A percentile compares a stretch with the other conserved stretches of the same genome.
Evolutionary conservation across 2,113 vertebrate species (phyloP).

Genomic region (Fregetta grallaria): DNA sequence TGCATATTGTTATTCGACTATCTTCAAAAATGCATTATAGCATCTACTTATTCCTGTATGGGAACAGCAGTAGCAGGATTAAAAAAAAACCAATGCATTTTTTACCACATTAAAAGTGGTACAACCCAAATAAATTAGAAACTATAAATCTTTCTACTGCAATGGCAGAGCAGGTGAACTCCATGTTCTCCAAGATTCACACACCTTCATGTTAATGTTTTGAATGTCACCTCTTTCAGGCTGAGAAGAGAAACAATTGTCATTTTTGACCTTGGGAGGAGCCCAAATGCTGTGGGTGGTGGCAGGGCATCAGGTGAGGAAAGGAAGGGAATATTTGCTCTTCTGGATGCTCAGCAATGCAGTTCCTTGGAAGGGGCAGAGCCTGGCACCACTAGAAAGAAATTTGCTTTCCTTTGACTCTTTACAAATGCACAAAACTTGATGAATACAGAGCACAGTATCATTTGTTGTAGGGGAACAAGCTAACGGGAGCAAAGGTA

Average conservation of each 20-base stretch:
- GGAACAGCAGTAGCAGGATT: not conserved
- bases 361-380: not conserved
- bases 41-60: not conserved
- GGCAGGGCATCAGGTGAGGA: not conserved
- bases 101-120: not conserved
- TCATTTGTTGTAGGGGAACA: not conserved
- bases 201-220: not conserved
- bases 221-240: not conserved
- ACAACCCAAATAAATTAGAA: not conserved
- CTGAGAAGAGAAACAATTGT: not conserved
- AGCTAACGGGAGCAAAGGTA: not conserved
- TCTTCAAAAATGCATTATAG: not conserved
- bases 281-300: not conserved
- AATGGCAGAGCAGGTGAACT: not conserved
- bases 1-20: accelerated
- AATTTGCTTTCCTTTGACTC: not conserved
- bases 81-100: not conserved
- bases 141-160: not conserved
- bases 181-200: not conserved
- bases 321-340: not conserved
- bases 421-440: not conserved
- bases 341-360: not conserved
- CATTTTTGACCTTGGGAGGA: not conserved
- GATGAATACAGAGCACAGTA: not conserved
- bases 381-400: not conserved